Percentiles rank a stretch among this genome's conserved stretches.
These are phyloP conservation scores for Drosophila lacertosa DNA, from an alignment of 1,140 invertebrate species.

Conservation along the genomic window DNA sequence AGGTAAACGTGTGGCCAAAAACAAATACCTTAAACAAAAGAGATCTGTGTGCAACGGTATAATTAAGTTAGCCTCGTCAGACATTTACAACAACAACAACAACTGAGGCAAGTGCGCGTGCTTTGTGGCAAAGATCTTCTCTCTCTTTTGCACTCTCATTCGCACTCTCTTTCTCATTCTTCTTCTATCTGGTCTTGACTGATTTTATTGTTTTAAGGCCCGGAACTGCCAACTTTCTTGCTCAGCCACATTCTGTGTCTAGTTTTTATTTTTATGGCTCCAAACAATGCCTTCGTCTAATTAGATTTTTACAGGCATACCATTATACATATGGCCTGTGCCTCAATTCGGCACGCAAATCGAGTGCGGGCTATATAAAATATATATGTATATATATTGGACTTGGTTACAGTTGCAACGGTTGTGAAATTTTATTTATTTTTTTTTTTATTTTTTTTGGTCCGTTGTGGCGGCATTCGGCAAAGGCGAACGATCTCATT, in stretches of 20 bases:
- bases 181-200: not conserved
- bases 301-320: conserved; percentile 70
- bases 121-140: conserved; percentile 59
- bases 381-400: not conserved
- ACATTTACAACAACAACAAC: conserved; percentile 59
- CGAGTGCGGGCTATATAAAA: not conserved
- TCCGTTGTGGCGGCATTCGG: conserved; percentile 34
- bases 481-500: conserved; percentile 17
- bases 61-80: conserved; percentile 77
- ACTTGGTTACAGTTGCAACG: conserved; percentile 34
- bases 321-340: conserved; percentile 42
- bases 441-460: too few species aligned
- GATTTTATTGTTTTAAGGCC: conserved; percentile 52
- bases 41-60: conserved; percentile 66
- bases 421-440: conserved; percentile 43
- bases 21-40: conserved; percentile 51
- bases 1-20: conserved; percentile 50
- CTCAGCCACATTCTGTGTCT: conserved; percentile 43
- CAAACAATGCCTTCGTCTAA: conserved; percentile 58
- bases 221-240: conserved; percentile 43
- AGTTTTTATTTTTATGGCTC: conserved; percentile 44
- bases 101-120: conserved; percentile 56
- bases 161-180: not conserved
- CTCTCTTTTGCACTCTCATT: not conserved
- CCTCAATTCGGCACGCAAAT: conserved; percentile 43